A percentile compares a stretch with the other conserved stretches of the same genome.
These are phyloP conservation scores for Bombycilla garrulus DNA, from an alignment of 2,113 vertebrate genomes.

Conservation along the genomic window DNA sequence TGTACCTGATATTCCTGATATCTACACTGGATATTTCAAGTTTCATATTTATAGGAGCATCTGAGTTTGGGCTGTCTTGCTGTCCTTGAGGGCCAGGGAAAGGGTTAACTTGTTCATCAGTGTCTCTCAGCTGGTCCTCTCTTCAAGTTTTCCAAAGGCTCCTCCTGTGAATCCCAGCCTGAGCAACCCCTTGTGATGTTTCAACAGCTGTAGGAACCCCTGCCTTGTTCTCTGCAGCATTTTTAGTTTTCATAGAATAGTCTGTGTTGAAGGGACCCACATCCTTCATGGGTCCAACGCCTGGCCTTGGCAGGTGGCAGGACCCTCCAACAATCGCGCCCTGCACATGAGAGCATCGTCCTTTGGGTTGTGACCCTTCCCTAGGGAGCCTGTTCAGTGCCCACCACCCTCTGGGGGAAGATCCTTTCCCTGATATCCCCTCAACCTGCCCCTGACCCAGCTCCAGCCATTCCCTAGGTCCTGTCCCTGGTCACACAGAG, in stretches of 20 bases:
- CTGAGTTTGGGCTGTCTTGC: neutral
- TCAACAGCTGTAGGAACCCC: neutral
- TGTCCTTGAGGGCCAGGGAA: neutral
- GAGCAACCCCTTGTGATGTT: neutral
- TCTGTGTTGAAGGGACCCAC: neutral
- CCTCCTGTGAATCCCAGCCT: neutral
- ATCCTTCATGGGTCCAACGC: neutral
- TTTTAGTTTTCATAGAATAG: neutral
- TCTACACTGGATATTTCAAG: neutral
- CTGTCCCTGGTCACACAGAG: neutral
- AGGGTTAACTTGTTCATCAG: too few species aligned
- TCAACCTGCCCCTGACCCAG: neutral
- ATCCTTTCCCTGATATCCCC: neutral
- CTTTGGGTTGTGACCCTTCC: accelerated
- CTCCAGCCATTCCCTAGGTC: accelerated
- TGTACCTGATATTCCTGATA: neutral
- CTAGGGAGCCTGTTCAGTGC: neutral
- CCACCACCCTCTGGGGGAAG: neutral
- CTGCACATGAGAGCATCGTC: accelerated
- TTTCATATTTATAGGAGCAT: neutral
- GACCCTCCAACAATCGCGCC: accelerated
- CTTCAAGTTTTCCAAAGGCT: neutral
- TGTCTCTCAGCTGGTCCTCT: too few species aligned
- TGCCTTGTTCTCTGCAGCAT: neutral
- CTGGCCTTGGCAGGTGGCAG: too few species aligned